These are phyloP conservation scores for Mercenaria mercenaria DNA, from an alignment of 1,140 invertebrate species.

Conservation along the genomic window DNA sequence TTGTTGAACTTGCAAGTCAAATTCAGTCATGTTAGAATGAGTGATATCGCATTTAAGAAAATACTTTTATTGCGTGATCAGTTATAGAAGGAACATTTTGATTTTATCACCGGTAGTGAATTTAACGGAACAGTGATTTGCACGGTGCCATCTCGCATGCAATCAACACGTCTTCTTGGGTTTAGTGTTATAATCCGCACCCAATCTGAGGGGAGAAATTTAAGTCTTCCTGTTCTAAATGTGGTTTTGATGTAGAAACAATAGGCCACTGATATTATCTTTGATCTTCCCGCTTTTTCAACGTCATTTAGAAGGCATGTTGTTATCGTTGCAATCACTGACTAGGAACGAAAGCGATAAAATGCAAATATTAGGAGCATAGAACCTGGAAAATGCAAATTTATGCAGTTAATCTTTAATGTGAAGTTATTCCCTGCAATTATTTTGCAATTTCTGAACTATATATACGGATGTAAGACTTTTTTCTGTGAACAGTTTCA, in stretches of 20 bases:
- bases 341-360: not conserved
- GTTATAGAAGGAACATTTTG: not conserved
- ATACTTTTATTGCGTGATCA: not conserved
- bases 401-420: not conserved
- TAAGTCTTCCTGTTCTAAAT: conserved; percentile 41
- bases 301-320: not conserved
- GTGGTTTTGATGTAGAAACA: conserved; percentile 47
- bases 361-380: not conserved
- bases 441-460: too few species aligned
- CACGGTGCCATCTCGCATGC: conserved; percentile 25
- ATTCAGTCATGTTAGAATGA: too few species aligned
- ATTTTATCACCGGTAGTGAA: conserved; percentile 7
- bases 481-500: too few species aligned
- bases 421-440: too few species aligned
- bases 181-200: conserved; percentile 25
- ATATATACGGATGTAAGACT: too few species aligned
- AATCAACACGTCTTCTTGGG: not conserved
- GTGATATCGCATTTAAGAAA: not conserved
- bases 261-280: not conserved
- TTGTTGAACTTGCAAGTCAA: too few species aligned
- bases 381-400: not conserved
- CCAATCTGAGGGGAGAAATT: conserved; percentile 9
- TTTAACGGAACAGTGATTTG: conserved; percentile 39
- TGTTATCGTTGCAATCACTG: not conserved
- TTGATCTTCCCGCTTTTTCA: not conserved